phyloP scores from a whole-genome alignment of 2,113 vertebrate genomes.

The Rhizomys pruinosus region DNA sequence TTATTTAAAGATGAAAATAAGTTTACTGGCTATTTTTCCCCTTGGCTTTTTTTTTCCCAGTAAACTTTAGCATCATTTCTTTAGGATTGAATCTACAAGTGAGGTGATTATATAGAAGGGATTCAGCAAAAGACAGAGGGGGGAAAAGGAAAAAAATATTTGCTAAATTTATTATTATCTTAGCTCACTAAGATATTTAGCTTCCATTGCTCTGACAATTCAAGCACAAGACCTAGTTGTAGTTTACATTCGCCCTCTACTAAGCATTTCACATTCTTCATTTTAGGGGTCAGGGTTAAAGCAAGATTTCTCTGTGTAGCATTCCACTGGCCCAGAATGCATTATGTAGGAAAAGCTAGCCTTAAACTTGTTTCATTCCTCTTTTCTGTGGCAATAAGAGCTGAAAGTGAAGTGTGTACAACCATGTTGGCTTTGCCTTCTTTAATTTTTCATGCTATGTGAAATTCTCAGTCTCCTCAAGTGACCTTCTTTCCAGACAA shows the following conservation, averaged over 20 bases:
- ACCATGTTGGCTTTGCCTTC: too few species aligned
- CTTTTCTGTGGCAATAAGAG: too few species aligned
- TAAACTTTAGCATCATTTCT: not conserved
- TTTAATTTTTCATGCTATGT: not conserved
- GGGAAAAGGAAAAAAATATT: not conserved
- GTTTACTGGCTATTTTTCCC: not conserved
- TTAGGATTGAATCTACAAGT: not conserved
- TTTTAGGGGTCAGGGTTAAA: too few species aligned
- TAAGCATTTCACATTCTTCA: not conserved
- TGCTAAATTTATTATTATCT: not conserved
- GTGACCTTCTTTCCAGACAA: not conserved
- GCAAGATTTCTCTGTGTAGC: too few species aligned
- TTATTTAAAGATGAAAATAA: conserved; percentile 17
- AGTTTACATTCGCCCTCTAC: not conserved
- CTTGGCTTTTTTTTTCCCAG: not conserved
- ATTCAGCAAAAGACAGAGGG: not conserved
- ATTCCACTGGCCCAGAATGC: too few species aligned
- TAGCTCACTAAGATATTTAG: not conserved
- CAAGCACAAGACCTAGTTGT: not conserved
- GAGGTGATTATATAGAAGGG: not conserved
- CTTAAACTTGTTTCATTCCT: too few species aligned
- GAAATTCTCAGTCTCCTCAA: not conserved
- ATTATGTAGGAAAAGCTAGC: too few species aligned
- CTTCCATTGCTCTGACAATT: not conserved
- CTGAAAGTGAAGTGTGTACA: too few species aligned